Evolutionary conservation across 1,140 invertebrate genomes (phyloP), one percentile per base, ranked within the genome.

Genomic region (Batillaria attramentaria): DNA sequence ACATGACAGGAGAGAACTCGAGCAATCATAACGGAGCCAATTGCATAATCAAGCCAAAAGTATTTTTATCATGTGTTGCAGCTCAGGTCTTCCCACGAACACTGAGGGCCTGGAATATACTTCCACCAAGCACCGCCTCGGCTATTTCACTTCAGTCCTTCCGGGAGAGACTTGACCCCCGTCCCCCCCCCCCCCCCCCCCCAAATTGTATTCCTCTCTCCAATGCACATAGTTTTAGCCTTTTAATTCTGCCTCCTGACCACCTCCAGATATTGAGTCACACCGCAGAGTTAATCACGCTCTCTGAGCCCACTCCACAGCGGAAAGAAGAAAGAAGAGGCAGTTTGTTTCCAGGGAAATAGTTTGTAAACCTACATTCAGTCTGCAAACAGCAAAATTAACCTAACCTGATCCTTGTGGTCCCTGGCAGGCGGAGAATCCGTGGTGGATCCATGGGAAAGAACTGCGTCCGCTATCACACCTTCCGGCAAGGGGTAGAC

Each of bases 361-460:
- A n/a, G 33, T 10, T 31, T 28, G 2, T 62, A 10, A 8, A 54
- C 50, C 50, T 54, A 54, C 50, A 18, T 20, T 54, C 3, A 54
- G 3, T 20, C 50, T 54, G n/a, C 1, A 54, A 18, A 54, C 18
- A 54, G n/a, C 50, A 54, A 54, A 62, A 54, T 18, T 54, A 54
- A 20, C n/a, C 57, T 28, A 24, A 75, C 73, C 73, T 75, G 73
- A n/a, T 75, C 73, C 18, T 18, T 10, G 73, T 62, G 54, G 4
- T 3, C 37, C 31, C 57, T 57, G n/a, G 10, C 16, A 41, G 73
- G 73, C 10, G 73, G 73, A 18, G 24, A 3, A 1, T 65, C 37
- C 24, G 10, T 5, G 35, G 24, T 62, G 54, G 37, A 35, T 5
- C 39, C 37, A 2, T 75, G 20, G 31, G 62, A 75, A 39, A 75